Base-by-base conservation (phyloP, 2,888 invertebrate species). In the Paralinhomoeus sp. region DNA sequence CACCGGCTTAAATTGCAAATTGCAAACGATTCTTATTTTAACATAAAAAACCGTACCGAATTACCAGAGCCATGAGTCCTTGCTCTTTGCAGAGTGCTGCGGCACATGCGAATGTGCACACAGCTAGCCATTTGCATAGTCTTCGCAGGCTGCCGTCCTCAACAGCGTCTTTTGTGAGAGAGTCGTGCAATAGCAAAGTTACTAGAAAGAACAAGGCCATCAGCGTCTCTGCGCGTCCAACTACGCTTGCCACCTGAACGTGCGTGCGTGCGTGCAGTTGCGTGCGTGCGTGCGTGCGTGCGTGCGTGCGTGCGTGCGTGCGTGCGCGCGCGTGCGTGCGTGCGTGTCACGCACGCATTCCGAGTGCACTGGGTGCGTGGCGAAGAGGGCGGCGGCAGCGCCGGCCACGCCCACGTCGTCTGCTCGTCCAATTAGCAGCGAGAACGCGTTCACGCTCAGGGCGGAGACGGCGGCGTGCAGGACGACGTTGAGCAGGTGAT, bases 361-460 rank as follows among this genome's bases (percentile, higher is more conserved):
- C 0, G 79, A 75, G 65, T 93, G 91, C 41, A 91, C 68, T 1
- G 93, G 91, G 70, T 91, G 91, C 18, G 80, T 75, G 17, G 83
- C 74, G 68, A 89, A 93, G 24, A 89, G 60, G 2, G 78, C 53
- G 18, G 79, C 69, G 35, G 77, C 72, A 44, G 77, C 66, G 54
- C 76, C 70, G 13, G 23, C 18, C 5, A 23, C 9, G 17, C 31
- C 24, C 33, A 24, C 35, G 7, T 2, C 15, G 5, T 43, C 13
- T 40, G 21, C 1, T n/a, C 31, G 27, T 9, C 7, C 36, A 52
- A 9, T 53, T 51, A 35, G 51, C 51, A 41, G 48, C 47, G 47
- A 53, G 35, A 45, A 47, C 37, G 49, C 41, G 44, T 47, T 43
- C 44, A 49, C 51, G 22, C 48, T 47, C 23, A 52, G 47, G 20